These are phyloP conservation scores for Cyrtonyx montezumae DNA, from an alignment of 2,113 vertebrate genomes.

Conservation along the genomic window DNA sequence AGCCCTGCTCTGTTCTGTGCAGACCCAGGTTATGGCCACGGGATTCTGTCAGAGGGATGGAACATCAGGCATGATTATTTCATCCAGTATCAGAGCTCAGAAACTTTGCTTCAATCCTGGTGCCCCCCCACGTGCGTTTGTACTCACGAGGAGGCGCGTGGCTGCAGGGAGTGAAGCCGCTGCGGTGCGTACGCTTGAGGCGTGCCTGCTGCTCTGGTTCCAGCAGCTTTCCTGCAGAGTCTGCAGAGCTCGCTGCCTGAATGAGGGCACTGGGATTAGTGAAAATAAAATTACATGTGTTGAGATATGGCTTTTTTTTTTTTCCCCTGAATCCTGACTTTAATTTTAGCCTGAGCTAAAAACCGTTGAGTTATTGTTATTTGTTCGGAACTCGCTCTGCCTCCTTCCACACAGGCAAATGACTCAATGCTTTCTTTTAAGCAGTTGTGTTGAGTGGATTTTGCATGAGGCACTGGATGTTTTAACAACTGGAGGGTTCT, in stretches of 20 bases:
- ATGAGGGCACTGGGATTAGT: neutral
- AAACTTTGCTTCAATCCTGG: neutral
- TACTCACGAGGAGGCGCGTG: fast-evolving
- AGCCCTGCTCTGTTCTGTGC: neutral
- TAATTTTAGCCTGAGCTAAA: slow-evolving; percentile 59
- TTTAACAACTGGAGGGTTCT: slow-evolving; percentile 26
- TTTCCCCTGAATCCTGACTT: neutral
- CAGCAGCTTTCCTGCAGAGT: neutral
- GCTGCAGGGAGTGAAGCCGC: neutral
- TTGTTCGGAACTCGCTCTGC: slow-evolving; percentile 15
- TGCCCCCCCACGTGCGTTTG: fast-evolving
- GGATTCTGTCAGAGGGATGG: fast-evolving
- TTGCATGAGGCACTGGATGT: slow-evolving; percentile 19
- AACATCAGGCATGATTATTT: fast-evolving
- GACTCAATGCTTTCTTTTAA: slow-evolving; percentile 57
- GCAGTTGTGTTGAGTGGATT: slow-evolving; percentile 47
- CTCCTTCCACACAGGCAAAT: slow-evolving; percentile 61
- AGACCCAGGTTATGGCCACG: neutral
- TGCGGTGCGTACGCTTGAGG: neutral
- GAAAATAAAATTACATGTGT: neutral
- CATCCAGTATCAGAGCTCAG: neutral
- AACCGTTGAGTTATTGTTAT: slow-evolving; percentile 51
- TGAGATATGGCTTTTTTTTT: neutral
- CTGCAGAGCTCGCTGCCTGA: neutral
- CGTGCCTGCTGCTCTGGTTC: neutral